Base-by-base conservation (phyloP, 2,888 invertebrate genomes). In the Patella depressa region DNA sequence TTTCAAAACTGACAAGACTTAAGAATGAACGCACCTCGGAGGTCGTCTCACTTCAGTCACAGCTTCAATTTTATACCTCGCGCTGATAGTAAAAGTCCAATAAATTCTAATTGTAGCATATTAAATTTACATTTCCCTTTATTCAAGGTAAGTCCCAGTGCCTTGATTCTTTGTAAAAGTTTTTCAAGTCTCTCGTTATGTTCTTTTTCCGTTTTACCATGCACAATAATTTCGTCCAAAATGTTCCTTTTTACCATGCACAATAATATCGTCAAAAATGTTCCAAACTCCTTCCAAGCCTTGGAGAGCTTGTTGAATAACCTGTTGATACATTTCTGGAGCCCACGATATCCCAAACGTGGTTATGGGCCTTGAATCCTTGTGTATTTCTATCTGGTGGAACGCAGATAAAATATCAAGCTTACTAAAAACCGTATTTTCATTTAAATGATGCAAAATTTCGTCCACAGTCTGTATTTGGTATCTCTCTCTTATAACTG, bases 81-180 rank as follows among this genome's bases (percentile, higher is more conserved):
- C n/a, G 71, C 53, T 54, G 81, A 73, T 59, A 81, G 71, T 34
- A 19, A 59, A 71, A 79, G 81, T 75, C 79, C 78, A 73, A 79
- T 72, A 71, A 78, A 79, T 54, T 19, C 57, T 15, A 81, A 57
- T 53, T 82, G 24, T 9, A 75, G 59, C 76, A 83, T 78, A 34
- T 77, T 78, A 72, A 85, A 83, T 76, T 82, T 34, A 76, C 82
- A 84, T 73, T 85, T 85, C 2, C 79, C 77, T 24, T n/a, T 19
- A 75, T 82, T 83, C n/a, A 85, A 34, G 2, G 80, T 85, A 3
- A 85, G 29, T n/a, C 80, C 79, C 24, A 79, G 78, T 17, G 78
- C 80, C 54, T 70, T 53, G 12, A 85, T 24, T 29, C 70, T 65
- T n/a, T 81, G 45, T 65, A 86, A 71, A 12, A 80, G 76, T 14